These are phyloP conservation scores for Callopanchax toddi DNA, from an alignment of 2,113 vertebrate genomes.

Conservation along the genomic window DNA sequence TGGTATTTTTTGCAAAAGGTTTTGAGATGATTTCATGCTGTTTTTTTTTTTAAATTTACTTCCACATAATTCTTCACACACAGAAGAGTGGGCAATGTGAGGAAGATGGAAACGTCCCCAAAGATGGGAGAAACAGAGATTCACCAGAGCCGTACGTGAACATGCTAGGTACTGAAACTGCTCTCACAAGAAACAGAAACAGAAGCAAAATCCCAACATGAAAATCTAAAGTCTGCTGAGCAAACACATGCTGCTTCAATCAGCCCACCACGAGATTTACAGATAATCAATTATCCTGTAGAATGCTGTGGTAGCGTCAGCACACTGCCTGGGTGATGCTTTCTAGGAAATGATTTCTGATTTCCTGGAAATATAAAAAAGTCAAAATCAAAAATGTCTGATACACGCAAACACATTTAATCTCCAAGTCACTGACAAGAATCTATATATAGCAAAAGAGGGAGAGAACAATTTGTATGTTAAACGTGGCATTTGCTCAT, in stretches of 20 bases:
- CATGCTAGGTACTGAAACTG: neutral
- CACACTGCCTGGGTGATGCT: too few species aligned
- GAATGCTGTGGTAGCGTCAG: too few species aligned
- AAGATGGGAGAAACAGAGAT: neutral
- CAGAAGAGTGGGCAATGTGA: neutral
- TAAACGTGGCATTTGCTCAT: slow-evolving; percentile 3
- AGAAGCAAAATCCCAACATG: neutral
- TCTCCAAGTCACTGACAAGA: neutral
- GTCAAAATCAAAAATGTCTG: neutral
- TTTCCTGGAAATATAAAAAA: too few species aligned
- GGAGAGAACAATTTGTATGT: too few species aligned
- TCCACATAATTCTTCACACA: neutral
- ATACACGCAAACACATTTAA: neutral
- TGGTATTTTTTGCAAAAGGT: neutral
- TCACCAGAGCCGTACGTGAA: neutral
- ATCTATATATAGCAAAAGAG: too few species aligned
- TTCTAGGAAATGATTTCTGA: too few species aligned
- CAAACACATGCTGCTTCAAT: neutral
- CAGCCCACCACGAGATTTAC: neutral
- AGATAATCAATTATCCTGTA: too few species aligned
- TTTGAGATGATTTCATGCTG: too few species aligned
- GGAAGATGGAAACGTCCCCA: neutral
- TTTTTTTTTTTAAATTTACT: neutral
- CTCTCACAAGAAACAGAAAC: slow-evolving; percentile 1
- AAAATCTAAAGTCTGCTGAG: neutral